Evolutionary conservation across 2,797 vertebrate genomes (phyloP), one percentile per base, ranked within the genome.

Genomic region (Myiothlypis chrysogaster): DNA sequence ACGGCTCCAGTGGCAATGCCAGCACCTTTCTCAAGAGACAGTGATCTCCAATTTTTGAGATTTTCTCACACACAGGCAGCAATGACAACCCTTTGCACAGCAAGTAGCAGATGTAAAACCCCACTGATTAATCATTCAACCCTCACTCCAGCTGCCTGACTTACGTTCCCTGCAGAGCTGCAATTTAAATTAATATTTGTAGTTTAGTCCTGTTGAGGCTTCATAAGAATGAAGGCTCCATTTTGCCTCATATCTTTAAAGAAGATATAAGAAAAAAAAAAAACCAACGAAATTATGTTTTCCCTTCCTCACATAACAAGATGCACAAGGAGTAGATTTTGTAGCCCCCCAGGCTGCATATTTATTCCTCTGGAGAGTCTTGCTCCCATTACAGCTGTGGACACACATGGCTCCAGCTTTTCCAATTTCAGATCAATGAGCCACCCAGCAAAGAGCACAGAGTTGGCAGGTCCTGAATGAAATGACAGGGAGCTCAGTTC

Each of bases 401-500:
- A 81, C 76, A 47, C 24, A 35, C 70, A 13, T 0, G 21, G 43
- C 87, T 90, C 35, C 77, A 64, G 91, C 60, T 90, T 94, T 93
- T 76, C 78, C 83, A 32, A 6, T 78, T 70, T 81, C 55, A 78
- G 86, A 85, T 94, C 88, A 87, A 77, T 52, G 59, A 94, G 69
- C 78, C 83, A 60, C 81, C 27, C 35, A 91, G 93, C 81, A 76
- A 83, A 66, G n/a, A 92, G 60, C 88, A 56, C 6, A 1, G 35
- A 73, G 53, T 2, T 87, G 86, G 90, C 93, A 95, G 83, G 78
- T 92, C 86, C 89, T 59, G 84, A 80, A 70, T 52, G 87, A 84
- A 96, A 95, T 94, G 91, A 96, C 95, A 96, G 80, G 86, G 53
- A 94, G 60, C 93, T 78, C 77, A 56, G 66, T 75, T 83, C 91